Evolutionary conservation across 2,888 invertebrate species (phyloP), one percentile per base, ranked within the genome.

Genomic region (Torymus tubicola): DNA sequence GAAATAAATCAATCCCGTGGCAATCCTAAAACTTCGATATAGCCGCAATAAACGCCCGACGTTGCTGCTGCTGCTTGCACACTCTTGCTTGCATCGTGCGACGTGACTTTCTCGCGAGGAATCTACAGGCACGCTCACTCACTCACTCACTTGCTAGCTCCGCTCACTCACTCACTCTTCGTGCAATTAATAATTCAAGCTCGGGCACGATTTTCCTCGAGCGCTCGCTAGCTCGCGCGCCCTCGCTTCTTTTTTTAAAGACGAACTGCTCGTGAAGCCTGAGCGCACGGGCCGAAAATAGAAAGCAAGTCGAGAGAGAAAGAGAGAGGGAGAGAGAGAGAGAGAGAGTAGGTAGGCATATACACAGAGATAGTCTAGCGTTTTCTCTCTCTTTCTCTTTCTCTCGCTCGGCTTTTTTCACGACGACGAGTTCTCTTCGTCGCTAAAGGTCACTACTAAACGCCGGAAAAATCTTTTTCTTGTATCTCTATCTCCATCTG

Each of bases 401-500:
- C 21, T 65, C 3, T 13, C 12, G 16, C 65, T 52, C 24, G 50
- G 11, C 16, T n/a, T 52, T 65, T 52, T 55, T 14, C 10, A 10
- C 21, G 12, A 4, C 11, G 53, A 61, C 65, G 60, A 60, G 68
- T 13, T 60, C 50, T 58, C 53, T 71, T 58, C 52, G 21, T 67
- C 53, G 61, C 31, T 68, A 68, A 75, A 75, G 75, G 75, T 75
- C 75, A 75, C 75, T 68, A 68, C 31, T 75, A 68, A 75, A 60
- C 68, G 68, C 31, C 61, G 67, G 61, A 67, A 71, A 75, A 75
- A 68, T 75, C 68, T 61, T 53, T 68, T 61, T 60, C 24, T 65
- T 24, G 11, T 57, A 2, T 16, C 12, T n/a, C 14, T 53, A 57
- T 68, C 57, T 50, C 58, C 8, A 1, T 16, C 12, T 31, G 3